Percentiles rank a stretch among this genome's conserved stretches.
Conservation (phyloP, 2,797 vertebrate species). For the Pangasius macronema region DNA sequence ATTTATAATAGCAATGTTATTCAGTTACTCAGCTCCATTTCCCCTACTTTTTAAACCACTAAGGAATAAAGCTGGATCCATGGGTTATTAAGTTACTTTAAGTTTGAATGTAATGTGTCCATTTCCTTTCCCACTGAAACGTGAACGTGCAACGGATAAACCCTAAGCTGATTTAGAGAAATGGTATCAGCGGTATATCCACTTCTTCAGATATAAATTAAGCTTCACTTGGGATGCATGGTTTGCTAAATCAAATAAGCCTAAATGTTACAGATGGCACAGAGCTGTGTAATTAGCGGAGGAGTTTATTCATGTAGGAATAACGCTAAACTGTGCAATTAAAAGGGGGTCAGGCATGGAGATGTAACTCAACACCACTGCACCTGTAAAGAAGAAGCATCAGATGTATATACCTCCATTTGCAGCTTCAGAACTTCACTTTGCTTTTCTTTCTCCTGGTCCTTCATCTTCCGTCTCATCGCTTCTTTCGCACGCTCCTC, state of each 20-base stretch:
- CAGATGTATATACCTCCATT: constrained; percentile 80
- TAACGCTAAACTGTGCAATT: constrained; percentile 3
- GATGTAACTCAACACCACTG: not conserved
- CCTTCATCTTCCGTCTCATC: constrained; percentile 79
- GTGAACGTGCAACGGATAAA: constrained; percentile 11
- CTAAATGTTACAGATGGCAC: constrained; percentile 21
- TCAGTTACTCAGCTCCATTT: constrained; percentile 22
- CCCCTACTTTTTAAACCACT: not conserved
- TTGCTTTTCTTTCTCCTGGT: constrained; percentile 85
- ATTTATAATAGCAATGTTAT: constrained; percentile 6
- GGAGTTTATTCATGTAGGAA: not conserved
- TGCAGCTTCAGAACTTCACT: constrained; percentile 88
- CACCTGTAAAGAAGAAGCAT: not conserved
- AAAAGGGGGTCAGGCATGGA: not conserved
- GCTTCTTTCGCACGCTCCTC: constrained; percentile 80
- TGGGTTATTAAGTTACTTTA: not conserved
- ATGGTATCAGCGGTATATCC: not conserved
- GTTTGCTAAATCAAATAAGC: constrained; percentile 16
- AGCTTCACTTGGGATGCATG: not conserved
- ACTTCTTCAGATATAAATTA: not conserved
- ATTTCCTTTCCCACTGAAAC: constrained; percentile 15
- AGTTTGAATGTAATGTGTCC: not conserved
- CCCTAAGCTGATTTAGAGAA: not conserved
- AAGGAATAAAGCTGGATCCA: constrained; percentile 17
- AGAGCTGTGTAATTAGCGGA: not conserved